These are phyloP conservation scores for Galerucella pusilla DNA, from an alignment of 2,888 invertebrate genomes.

Conservation along the genomic window DNA sequence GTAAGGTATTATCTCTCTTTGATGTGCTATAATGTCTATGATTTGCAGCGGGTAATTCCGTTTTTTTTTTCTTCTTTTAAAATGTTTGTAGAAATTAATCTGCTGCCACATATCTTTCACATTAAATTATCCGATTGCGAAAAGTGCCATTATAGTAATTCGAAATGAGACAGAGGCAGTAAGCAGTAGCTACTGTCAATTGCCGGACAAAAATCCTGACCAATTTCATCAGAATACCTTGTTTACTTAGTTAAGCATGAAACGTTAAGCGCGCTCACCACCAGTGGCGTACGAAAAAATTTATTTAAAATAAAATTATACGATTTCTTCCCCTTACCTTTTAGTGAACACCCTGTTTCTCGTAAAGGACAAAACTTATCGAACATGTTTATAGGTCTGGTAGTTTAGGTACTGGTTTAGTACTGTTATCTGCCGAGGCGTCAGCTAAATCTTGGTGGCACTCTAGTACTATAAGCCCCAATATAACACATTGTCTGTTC, in stretches of 20 bases:
- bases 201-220: slow-evolving; percentile 14
- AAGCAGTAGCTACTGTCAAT: background rate
- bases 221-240: slow-evolving; percentile 12
- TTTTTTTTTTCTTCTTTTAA: slow-evolving; percentile 23
- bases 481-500: no score
- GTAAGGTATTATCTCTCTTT: slow-evolving; percentile 35
- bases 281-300: background rate
- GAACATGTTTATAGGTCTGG: no score
- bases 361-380: no score
- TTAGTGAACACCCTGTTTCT: no score
- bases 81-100: slow-evolving; percentile 37
- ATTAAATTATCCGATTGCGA: slow-evolving; percentile 34
- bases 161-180: slow-evolving; percentile 6
- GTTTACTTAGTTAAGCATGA: slow-evolving; percentile 5
- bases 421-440: no score
- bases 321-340: background rate
- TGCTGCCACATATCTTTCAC: slow-evolving; percentile 35
- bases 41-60: slow-evolving; percentile 36
- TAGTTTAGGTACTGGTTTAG: background rate
- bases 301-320: background rate
- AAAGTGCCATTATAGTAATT: slow-evolving; percentile 24
- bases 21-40: slow-evolving; percentile 37
- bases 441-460: no score
- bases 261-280: background rate
- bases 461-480: no score